A percentile compares a stretch with the other conserved stretches of the same genome.
Conservation (phyloP, 2,888 invertebrate species). For the Podabrus alpinus region DNA sequence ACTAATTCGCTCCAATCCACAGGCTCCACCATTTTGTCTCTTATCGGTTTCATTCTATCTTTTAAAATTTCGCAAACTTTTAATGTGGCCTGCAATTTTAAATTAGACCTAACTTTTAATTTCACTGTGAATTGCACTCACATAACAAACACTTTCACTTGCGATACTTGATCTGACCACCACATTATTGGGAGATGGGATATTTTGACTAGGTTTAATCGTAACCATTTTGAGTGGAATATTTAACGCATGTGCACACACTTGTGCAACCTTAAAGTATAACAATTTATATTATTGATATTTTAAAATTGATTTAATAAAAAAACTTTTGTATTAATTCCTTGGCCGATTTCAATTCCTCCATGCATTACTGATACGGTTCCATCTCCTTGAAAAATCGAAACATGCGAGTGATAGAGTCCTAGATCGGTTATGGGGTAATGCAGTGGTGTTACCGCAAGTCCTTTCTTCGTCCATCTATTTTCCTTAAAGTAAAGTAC, state of each 20-base stretch:
- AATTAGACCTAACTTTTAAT: background rate
- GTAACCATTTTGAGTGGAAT: background rate
- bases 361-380: background rate
- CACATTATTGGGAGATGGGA: background rate
- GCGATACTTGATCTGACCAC: background rate
- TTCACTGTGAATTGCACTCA: background rate
- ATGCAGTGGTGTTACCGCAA: background rate
- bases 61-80: background rate
- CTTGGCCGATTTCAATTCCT: background rate
- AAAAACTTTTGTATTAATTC: background rate
- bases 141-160: background rate
- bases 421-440: background rate
- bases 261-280: background rate
- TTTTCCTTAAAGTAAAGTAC: background rate
- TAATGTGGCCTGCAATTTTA: background rate
- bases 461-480: background rate
- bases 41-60: constrained; percentile 55
- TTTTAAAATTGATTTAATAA: background rate
- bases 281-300: constrained; percentile 49
- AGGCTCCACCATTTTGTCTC: constrained; percentile 57
- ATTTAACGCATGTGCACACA: background rate
- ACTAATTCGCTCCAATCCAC: constrained; percentile 62
- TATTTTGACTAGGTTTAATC: background rate
- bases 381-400: background rate
- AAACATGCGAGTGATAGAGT: background rate